Evolutionary conservation across 2,797 vertebrate species (phyloP).

Genomic region (Columba guinea): DNA sequence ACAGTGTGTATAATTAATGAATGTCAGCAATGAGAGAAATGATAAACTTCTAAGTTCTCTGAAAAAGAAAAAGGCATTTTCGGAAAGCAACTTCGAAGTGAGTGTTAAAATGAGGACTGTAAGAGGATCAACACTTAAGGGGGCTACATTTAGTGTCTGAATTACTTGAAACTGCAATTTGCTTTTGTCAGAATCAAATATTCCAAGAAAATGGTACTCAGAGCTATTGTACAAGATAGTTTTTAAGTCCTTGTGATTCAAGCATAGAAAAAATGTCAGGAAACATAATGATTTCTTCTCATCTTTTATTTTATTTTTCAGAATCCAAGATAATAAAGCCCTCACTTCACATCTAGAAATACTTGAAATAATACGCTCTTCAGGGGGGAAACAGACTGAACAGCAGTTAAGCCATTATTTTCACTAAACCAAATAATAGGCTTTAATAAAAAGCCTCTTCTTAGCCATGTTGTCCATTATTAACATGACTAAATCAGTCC

Average conservation of each 20-base stretch:
- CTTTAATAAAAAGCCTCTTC: slow-evolving; percentile 21
- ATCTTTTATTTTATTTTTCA: slow-evolving; percentile 20
- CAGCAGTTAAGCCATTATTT: slow-evolving; percentile 15
- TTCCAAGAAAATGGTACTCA: slow-evolving; percentile 11
- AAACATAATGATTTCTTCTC: slow-evolving; percentile 27
- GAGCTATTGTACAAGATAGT: background rate
- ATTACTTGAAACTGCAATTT: slow-evolving; percentile 14
- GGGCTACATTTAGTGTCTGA: background rate
- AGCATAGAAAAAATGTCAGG: background rate
- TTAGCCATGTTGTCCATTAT: background rate
- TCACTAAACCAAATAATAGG: slow-evolving; percentile 4
- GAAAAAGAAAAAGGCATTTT: background rate
- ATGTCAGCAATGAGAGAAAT: background rate
- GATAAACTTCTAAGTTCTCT: background rate
- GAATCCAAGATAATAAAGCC: slow-evolving; percentile 5
- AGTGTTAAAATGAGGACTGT: background rate
- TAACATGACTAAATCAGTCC: background rate
- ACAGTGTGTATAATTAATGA: background rate
- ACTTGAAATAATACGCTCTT: slow-evolving; percentile 15
- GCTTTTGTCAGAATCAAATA: slow-evolving; percentile 1
- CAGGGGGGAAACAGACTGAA: background rate
- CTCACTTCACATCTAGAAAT: background rate
- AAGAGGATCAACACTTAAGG: background rate
- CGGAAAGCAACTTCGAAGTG: background rate
- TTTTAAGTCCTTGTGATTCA: slow-evolving; percentile 21